phyloP scores from a whole-genome alignment of 2,113 vertebrate species.

The Orthonyx spaldingii region DNA sequence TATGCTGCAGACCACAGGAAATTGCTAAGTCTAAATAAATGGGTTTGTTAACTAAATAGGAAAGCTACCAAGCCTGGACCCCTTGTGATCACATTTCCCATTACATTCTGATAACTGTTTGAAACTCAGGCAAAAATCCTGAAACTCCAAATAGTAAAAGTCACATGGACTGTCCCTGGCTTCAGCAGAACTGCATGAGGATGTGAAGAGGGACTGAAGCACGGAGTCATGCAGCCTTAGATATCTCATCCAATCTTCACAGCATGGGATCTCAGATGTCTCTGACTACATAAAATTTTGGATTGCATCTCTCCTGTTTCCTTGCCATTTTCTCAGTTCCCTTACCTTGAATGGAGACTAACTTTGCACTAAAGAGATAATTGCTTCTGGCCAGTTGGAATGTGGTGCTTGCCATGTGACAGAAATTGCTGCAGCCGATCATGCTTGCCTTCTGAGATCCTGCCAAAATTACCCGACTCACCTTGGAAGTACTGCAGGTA shows the following conservation, averaged over 20 bases:
- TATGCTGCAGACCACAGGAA: conserved; percentile 15
- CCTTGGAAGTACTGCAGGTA: background rate
- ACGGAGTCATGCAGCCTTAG: background rate
- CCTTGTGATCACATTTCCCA: conserved; percentile 4
- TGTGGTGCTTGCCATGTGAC: background rate
- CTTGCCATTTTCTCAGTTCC: background rate
- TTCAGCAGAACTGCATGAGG: background rate
- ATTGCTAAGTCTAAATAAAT: conserved; percentile 27
- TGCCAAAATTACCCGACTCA: background rate
- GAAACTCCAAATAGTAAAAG: background rate
- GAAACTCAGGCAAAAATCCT: background rate
- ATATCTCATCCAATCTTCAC: background rate
- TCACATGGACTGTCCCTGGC: background rate
- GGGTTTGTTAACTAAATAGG: conserved; percentile 30
- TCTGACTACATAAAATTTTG: background rate
- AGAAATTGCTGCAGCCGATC: background rate
- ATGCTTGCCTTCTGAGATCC: background rate
- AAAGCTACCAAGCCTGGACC: background rate
- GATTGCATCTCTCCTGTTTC: background rate
- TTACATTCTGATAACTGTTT: background rate
- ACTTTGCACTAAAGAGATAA: background rate
- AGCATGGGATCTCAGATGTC: background rate
- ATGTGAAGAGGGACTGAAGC: background rate
- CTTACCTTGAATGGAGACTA: background rate
- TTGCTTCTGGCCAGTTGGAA: background rate